These are phyloP conservation scores for Toxonevra muliebris DNA, from an alignment of 2,888 invertebrate genomes.

Conservation along the genomic window DNA sequence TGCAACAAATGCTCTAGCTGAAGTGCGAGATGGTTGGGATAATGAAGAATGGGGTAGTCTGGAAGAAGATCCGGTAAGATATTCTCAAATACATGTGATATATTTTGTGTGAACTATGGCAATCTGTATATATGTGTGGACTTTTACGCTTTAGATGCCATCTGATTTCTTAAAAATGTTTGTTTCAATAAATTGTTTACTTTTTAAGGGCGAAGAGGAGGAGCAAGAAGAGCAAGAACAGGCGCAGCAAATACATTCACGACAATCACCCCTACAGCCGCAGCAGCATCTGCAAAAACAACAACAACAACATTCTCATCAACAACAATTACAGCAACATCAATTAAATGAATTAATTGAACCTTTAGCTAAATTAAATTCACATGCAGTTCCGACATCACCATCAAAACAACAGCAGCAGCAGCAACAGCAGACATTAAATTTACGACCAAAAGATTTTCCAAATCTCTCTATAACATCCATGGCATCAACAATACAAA, in stretches of 20 bases:
- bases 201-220: conserved; percentile 59
- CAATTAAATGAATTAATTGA: conserved; percentile 59
- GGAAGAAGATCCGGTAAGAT: conserved; percentile 80
- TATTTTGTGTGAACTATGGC: no score
- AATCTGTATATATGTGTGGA: no score
- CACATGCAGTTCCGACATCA: conserved; percentile 50
- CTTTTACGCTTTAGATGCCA: no score
- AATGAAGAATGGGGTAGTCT: conserved; percentile 88
- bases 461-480: conserved; percentile 50
- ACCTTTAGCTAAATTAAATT: conserved; percentile 57
- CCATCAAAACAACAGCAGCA: conserved; percentile 44
- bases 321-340: conserved; percentile 57
- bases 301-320: conserved; percentile 53
- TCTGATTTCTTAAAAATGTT: no score
- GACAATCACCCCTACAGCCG: conserved; percentile 56
- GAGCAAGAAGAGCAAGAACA: conserved; percentile 61
- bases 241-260: conserved; percentile 54
- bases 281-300: conserved; percentile 52
- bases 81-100: no score
- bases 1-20: conserved; percentile 67
- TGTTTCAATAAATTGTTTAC: not conserved
- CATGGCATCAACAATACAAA: conserved; percentile 45
- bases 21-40: conserved; percentile 80
- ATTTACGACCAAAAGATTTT: conserved; percentile 60
- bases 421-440: conserved; percentile 36